Evolutionary conservation across 2,888 invertebrate genomes (phyloP).

Genomic region (Xestia sexstrigata): DNA sequence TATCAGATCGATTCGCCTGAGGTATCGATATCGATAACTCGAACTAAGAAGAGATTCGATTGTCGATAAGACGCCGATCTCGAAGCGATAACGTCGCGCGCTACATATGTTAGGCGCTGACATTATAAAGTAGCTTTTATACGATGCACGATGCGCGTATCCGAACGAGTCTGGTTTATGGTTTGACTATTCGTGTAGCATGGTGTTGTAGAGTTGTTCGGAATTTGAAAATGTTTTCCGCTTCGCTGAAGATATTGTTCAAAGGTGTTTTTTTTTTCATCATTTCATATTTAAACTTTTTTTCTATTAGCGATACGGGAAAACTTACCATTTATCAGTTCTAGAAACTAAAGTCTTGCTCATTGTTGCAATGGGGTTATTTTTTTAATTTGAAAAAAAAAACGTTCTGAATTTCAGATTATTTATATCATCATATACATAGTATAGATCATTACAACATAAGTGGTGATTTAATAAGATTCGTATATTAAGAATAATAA

Average conservation of each 20-base stretch:
- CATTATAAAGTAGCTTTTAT: conserved; percentile 82
- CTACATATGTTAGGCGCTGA: conserved; percentile 82
- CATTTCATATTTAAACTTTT: too few relatives aligned
- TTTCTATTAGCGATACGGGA: too few relatives aligned
- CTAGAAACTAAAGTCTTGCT: neutral
- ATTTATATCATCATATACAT: neutral
- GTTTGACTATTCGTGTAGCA: conserved; percentile 63
- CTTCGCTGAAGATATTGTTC: neutral
- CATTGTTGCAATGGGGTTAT: neutral
- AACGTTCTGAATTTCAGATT: neutral
- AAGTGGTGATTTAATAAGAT: neutral
- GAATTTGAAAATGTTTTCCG: conserved; percentile 57
- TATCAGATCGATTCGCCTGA: conserved; percentile 76
- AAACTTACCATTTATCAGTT: neutral
- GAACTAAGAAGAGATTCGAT: conserved; percentile 78
- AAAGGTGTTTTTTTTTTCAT: neutral
- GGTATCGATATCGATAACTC: conserved; percentile 76
- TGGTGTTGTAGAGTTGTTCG: conserved; percentile 66
- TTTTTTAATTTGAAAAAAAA: neutral
- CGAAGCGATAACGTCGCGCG: conserved; percentile 79
- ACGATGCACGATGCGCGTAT: conserved; percentile 70
- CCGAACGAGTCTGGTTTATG: conserved; percentile 74
- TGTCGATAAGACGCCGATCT: conserved; percentile 82
- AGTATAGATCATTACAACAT: too few relatives aligned
- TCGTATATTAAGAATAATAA: neutral